Conservation (phyloP, 1,140 invertebrate genomes). For the Drosophila oshimai region DNA sequence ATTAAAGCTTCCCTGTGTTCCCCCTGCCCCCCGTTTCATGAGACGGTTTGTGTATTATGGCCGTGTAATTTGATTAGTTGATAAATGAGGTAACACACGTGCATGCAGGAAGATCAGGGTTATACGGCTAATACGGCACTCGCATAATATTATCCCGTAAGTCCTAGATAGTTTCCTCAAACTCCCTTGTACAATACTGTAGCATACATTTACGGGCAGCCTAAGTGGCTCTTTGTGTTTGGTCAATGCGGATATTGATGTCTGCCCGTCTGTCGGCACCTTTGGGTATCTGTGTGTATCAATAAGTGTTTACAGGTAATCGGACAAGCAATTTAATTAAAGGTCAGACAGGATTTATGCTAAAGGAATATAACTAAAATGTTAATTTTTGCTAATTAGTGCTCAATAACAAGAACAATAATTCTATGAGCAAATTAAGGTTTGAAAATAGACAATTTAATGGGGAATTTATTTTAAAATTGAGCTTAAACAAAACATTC, state of each 20-base stretch:
- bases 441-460: too few relatives aligned
- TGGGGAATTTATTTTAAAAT: too few relatives aligned
- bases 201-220: constrained; percentile 5
- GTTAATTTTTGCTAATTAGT: too few relatives aligned
- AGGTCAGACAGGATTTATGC: too few relatives aligned
- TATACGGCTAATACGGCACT: constrained; percentile 9
- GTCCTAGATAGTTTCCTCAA: neutral
- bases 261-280: neutral
- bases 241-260: neutral
- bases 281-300: neutral
- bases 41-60: constrained; percentile 37
- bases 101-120: neutral
- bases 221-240: neutral
- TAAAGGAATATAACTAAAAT: too few relatives aligned
- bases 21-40: neutral
- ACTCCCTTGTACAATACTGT: neutral
- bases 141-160: neutral
- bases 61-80: constrained; percentile 61
- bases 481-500: too few relatives aligned
- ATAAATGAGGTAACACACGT: constrained; percentile 23
- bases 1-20: constrained; percentile 37
- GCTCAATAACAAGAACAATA: too few relatives aligned
- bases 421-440: too few relatives aligned
- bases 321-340: neutral
- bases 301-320: neutral